Base-by-base conservation (phyloP, 2,113 vertebrate genomes). In the Aythya baeri region DNA sequence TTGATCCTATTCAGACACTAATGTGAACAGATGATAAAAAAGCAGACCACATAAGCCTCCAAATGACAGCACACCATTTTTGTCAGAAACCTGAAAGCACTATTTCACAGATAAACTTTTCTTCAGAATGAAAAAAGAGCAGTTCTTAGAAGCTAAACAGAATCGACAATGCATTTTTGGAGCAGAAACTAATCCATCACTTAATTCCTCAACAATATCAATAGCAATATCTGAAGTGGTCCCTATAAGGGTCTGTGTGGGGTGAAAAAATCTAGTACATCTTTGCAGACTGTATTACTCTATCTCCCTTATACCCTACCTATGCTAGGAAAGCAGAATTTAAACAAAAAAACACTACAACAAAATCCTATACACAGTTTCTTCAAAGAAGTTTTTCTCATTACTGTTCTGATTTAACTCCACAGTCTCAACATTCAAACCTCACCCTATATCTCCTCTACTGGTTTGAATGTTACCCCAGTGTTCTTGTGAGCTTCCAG, bases 401-500 rank as follows among this genome's bases (percentile, higher is more conserved):
- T 36, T 77, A 81, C 32, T 41, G 17, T 38, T 88, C 43, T 1
- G 2, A 34, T 43, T 86, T 63, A 91, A 50, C 31, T 66, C 41
- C 62, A 18, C 82, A 65, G 57, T 23, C 38, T 94, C 20, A 65
- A 32, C 25, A 87, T 46, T 71, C 88, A 89, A 81, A 34, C 63
- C 59, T 93, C 73, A 55, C 21, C 70, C 76, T 88, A 32, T 32
- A 57, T 59, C 29, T 76, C 65, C 65, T 83, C 65, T 68, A 68
- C 70, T 46, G 10, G 59, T 83, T 72, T 72, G 52, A 95, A 78
- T 41, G 71, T 71, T 96, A 95, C 63, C 77, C 70, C 70, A 93
- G 86, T 92, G 73, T 86, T 95, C 83, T 84, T 83, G 86, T 83
- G 93, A 92, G 89, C 94, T 92, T 92, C 91, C 91, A 96, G 86